Base-by-base conservation (phyloP, 2,888 invertebrate genomes). In the Coleophora deauratella region DNA sequence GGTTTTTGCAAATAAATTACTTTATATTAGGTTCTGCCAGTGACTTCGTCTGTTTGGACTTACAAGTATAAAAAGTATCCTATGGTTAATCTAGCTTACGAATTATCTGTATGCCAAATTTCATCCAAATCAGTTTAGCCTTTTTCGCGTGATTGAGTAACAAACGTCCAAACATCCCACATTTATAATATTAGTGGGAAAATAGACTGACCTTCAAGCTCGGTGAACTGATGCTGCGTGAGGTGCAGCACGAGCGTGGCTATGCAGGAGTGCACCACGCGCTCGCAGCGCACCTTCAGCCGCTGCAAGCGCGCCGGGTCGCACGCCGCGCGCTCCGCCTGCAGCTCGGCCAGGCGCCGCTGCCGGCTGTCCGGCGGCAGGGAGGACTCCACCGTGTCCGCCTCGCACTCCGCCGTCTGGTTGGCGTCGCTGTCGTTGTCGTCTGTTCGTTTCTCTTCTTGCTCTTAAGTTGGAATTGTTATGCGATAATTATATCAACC, bases 221-320 rank as follows among this genome's bases (percentile, higher is more conserved):
- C 94, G 61, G 91, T 93, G 73, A 95, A 95, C 66, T 94, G 92
- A 66, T 94, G 92, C 51, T 93, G 88, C 10, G 93, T 93, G 49
- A 95, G 87, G 70, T 94, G 93, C 41, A 94, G 86, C 42, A 96
- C 75, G 46, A 95, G 85, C 40, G 94, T 93, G 30, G 93, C 93
- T 57, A 95, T 94, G 71, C 95, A 95, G 57, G 93, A 92, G 54
- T 94, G 88, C 10, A 95, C 91, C 44, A 95, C 86, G 50, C 90
- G 88, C 86, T 93, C 92, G 66, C 92, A 93, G 51, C 91, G 89
- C 37, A 88, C 73, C 69, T 85, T 94, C 42, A 94, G 82, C 53
- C 91, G 91, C 59, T 91, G 92, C 44, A 95, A 79, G 52, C 93
- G 91, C 46, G 93, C 91, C 0, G 93, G 91, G 60, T 93, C 93